Conservation (phyloP, 2,113 vertebrate species). For the Mungos mungo region DNA sequence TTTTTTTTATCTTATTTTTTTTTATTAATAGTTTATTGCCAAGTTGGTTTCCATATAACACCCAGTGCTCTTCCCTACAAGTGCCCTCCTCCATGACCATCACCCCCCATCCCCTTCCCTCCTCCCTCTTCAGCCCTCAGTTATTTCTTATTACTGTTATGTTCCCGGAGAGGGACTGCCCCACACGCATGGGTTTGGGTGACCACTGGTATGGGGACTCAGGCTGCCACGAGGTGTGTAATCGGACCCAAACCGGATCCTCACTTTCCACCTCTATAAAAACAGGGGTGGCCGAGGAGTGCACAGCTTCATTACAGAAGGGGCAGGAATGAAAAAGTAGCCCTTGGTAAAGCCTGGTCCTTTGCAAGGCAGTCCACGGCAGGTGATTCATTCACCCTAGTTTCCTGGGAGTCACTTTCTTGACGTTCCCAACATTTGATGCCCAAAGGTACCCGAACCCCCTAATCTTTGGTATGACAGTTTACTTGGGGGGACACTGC, state of each 20-base stretch:
- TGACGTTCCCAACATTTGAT: background rate
- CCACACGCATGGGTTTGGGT: background rate
- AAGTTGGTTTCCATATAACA: too few relatives aligned
- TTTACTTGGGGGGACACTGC: background rate
- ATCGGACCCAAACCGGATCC: background rate
- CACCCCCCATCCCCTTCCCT: too few relatives aligned
- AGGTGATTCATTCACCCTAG: background rate
- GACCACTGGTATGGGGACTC: accelerated
- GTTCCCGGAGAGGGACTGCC: background rate
- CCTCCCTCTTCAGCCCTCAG: background rate
- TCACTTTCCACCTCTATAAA: background rate
- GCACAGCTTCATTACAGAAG: background rate
- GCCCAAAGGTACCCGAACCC: background rate
- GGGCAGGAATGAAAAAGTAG: background rate
- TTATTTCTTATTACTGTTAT: background rate
- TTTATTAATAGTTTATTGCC: too few relatives aligned
- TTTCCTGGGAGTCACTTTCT: background rate
- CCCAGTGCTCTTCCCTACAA: too few relatives aligned
- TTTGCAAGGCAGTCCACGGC: background rate
- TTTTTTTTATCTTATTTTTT: too few relatives aligned
- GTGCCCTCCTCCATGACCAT: too few relatives aligned
- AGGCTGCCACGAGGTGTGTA: background rate
- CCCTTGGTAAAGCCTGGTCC: background rate
- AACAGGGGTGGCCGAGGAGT: background rate
- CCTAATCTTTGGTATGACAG: background rate